A percentile compares a stretch with the other conserved stretches of the same genome.
phyloP scores from a whole-genome alignment of 2,888 invertebrate genomes.

The Ennomos fuscantarius region DNA sequence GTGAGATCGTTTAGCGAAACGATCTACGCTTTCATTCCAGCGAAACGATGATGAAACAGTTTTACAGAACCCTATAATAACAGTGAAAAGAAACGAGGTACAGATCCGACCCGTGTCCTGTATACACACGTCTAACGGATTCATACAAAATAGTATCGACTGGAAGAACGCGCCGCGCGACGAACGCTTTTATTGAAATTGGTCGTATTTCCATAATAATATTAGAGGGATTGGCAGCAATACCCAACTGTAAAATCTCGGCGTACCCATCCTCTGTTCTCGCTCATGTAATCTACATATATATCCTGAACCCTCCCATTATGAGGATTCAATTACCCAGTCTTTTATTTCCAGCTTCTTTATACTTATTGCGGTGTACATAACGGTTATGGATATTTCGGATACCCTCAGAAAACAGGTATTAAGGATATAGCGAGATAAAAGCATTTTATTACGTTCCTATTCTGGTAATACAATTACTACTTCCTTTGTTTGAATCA shows the following conservation, averaged over 20 bases:
- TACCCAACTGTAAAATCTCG: constrained; percentile 77
- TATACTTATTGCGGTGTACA: constrained; percentile 56
- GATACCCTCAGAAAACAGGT: constrained; percentile 48
- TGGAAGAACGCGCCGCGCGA: constrained; percentile 66
- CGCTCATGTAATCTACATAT: constrained; percentile 65
- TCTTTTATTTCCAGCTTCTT: constrained; percentile 63
- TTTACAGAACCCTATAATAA: constrained; percentile 38
- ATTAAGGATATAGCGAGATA: constrained; percentile 48
- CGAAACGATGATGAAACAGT: constrained; percentile 25
- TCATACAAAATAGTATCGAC: constrained; percentile 22
- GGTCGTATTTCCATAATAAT: constrained; percentile 82
- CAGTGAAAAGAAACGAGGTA: constrained; percentile 70
- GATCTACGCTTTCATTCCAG: constrained; percentile 18
- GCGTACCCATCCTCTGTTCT: constrained; percentile 71
- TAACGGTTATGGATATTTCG: constrained; percentile 58
- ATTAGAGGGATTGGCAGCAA: constrained; percentile 82
- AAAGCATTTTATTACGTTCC: constrained; percentile 50
- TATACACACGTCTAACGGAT: constrained; percentile 15
- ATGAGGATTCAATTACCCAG: constrained; percentile 76
- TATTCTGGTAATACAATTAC: constrained; percentile 35
- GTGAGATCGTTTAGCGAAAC: constrained; percentile 12
- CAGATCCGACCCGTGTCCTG: constrained; percentile 72
- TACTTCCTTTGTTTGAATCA: constrained; percentile 23
- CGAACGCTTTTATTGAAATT: constrained; percentile 83
- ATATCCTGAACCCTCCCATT: constrained; percentile 63